A percentile compares a stretch with the other conserved stretches of the same genome.
phyloP scores from a whole-genome alignment of 1,140 invertebrate species.

The Euborellia annulipes region DNA sequence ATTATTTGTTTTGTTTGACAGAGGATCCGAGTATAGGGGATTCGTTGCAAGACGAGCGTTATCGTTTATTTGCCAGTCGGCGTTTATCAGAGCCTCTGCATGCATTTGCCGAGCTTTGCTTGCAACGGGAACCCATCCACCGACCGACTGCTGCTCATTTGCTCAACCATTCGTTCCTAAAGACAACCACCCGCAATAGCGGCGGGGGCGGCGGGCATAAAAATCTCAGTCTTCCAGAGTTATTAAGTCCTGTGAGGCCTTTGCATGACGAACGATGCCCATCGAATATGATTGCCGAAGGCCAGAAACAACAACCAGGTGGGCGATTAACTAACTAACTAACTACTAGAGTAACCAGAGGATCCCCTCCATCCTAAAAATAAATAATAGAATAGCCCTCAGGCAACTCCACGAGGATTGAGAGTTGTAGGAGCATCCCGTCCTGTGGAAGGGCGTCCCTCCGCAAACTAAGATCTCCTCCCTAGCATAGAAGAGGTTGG shows the following conservation, averaged over 20 bases:
- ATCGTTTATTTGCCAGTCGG: conserved; percentile 24
- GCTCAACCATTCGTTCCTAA: conserved; percentile 59
- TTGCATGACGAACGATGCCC: conserved; percentile 28
- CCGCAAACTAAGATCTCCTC: too few species aligned
- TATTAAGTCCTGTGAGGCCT: conserved; percentile 34
- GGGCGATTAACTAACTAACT: too few species aligned
- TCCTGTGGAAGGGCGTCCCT: too few species aligned
- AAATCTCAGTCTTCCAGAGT: conserved; percentile 24
- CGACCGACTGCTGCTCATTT: conserved; percentile 47
- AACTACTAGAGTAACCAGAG: too few species aligned
- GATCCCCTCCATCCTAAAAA: too few species aligned
- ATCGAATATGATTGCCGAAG: too few species aligned
- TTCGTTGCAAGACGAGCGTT: conserved; percentile 20
- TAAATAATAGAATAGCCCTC: too few species aligned
- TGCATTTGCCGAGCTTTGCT: conserved; percentile 51
- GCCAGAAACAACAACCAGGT: conserved; percentile 21
- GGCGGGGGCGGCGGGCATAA: conserved; percentile 12
- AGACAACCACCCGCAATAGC: conserved; percentile 29
- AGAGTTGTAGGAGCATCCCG: too few species aligned
- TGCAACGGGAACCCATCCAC: conserved; percentile 42
- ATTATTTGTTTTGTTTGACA: too few species aligned
- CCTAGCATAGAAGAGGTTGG: too few species aligned
- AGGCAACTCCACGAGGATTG: too few species aligned
- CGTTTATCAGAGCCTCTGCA: conserved; percentile 59
- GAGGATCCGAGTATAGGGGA: conserved; percentile 15